Conservation (phyloP, 1,140 invertebrate genomes). For the Drosophila ananassae region DNA sequence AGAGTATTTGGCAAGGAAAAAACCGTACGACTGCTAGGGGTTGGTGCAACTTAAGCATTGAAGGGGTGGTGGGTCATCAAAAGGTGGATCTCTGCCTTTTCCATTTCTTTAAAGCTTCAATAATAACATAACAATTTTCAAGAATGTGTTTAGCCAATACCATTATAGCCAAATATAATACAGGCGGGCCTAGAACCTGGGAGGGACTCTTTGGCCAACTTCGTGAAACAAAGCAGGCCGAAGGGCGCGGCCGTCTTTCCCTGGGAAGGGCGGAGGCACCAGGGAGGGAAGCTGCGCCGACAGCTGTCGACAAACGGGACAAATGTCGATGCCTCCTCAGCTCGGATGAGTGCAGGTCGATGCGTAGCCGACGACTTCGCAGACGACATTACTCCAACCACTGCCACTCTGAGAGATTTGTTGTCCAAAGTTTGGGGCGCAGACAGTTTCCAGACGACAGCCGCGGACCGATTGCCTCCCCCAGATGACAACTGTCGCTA, state of each 20-base stretch:
- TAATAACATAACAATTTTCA: not conserved
- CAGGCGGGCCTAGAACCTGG: too few species aligned
- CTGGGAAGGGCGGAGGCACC: not conserved
- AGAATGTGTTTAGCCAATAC: too few species aligned
- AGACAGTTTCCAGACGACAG: constrained; percentile 60
- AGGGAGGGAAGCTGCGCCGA: not conserved
- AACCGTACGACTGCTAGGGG: constrained; percentile 24
- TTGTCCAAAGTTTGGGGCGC: constrained; percentile 40
- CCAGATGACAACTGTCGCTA: not conserved
- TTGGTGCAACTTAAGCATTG: too few species aligned
- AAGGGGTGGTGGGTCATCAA: not conserved
- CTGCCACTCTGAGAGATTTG: constrained; percentile 72
- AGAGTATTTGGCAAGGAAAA: constrained; percentile 61
- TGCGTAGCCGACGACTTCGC: constrained; percentile 53
- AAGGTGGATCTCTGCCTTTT: not conserved
- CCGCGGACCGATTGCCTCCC: constrained; percentile 26
- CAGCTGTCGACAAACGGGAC: constrained; percentile 30
- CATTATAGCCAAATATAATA: too few species aligned
- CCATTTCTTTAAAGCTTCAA: too few species aligned
- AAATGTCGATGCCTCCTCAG: constrained; percentile 11
- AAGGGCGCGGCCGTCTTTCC: not conserved
- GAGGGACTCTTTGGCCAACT: too few species aligned
- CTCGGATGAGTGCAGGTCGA: constrained; percentile 23
- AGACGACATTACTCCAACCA: constrained; percentile 69
- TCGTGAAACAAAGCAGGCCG: too few species aligned